Evolutionary conservation across 53 echinoderm and acorn worm species (phyloP), one percentile per base, ranked within the genome.

Genomic region (Henricia sp.): DNA sequence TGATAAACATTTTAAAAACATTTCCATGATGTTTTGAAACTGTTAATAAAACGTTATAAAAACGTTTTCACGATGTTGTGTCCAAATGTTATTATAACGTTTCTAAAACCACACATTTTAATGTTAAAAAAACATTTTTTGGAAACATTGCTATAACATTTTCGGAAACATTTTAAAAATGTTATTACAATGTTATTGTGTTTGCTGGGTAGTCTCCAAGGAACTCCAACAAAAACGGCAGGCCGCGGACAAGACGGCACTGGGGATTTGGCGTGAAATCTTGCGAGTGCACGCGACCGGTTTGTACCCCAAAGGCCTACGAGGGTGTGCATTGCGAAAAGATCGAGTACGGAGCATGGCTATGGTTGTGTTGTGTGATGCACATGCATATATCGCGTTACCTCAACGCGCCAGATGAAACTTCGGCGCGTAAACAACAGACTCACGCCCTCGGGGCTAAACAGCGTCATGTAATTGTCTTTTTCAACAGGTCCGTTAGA

Each of bases 241-340:
- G 0, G 4, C 29, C 29, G 33, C 30, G 11, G 35, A 1, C 63
- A 6, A n/a, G 76, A 59, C 76, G 59, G 57, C 76, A 13, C 30
- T 42, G 11, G 39, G 40, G 19, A n/a, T 76, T 56, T 58, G 58
- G 41, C 27, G 76, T 30, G 27, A 58, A 76, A 6, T 58, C n/a
- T 76, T 76, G 58, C 59, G 58, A 41, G 28, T 27, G 51, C 72
- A 72, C 52, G 72, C 51, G 32, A 76, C 26, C 40, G 74, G 20
- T 12, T 19, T 12, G 16, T 4, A 16, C 42, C 59, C 59, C 20
- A n/a, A 58, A 21, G 59, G 76, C 56, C 56, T 37, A 23, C 4
- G 32, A 13, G 17, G 76, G 59, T 42, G 40, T 76, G 57, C 76
- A 58, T 50, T 50, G 21, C 71, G 50, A 41, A 25, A 21, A 74